These are phyloP conservation scores for Acanthosepion esculentum DNA, from an alignment of 2,888 invertebrate species.

Conservation along the genomic window DNA sequence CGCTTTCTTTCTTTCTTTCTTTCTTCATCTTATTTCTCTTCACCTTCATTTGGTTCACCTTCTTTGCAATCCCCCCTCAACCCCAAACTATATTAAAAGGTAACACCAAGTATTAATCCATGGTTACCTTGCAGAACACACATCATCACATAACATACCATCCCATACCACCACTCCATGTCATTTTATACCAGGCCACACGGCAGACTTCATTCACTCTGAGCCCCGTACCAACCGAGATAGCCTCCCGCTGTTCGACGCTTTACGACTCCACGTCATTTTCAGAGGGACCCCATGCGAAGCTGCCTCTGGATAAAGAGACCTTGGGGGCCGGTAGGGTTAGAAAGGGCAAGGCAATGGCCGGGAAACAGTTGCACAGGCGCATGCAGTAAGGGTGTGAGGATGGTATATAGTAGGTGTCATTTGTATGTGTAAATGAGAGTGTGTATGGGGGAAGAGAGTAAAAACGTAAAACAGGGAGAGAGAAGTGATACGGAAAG, in stretches of 20 bases:
- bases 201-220: background rate
- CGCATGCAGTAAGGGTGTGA: background rate
- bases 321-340: constrained; percentile 33
- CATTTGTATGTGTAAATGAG: background rate
- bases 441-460: background rate
- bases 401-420: background rate
- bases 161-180: background rate
- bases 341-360: constrained; percentile 33
- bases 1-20: too few species aligned
- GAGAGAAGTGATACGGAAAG: background rate
- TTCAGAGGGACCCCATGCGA: constrained; percentile 9
- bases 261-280: constrained; percentile 33
- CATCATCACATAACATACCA: background rate
- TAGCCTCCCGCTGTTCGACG: background rate
- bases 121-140: constrained; percentile 5
- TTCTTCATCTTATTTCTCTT: too few species aligned
- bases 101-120: constrained; percentile 12
- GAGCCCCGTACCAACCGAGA: background rate
- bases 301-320: constrained; percentile 21
- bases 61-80: background rate
- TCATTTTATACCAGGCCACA: constrained; percentile 20
- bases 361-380: background rate
- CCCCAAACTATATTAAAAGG: background rate
- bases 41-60: too few species aligned
- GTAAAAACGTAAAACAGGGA: background rate